phyloP scores from a whole-genome alignment of 1,140 invertebrate genomes.

The Papilio polyxenes region DNA sequence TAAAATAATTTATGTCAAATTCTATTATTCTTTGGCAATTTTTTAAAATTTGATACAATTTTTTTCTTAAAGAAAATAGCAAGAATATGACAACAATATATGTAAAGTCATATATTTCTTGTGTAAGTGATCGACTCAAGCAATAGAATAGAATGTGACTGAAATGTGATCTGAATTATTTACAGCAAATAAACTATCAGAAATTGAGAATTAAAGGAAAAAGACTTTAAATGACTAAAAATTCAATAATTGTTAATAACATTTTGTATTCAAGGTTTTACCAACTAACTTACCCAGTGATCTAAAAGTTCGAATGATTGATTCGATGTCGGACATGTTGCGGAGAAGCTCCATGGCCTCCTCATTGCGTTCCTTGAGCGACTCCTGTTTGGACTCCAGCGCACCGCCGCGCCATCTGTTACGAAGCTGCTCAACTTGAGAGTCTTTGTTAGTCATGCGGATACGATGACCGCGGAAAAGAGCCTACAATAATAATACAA shows the following conservation, averaged over 20 bases:
- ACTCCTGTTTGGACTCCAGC: slow-evolving; percentile 70
- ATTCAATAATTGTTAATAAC: no score
- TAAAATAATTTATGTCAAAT: slow-evolving; percentile 53
- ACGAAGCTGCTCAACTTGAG: slow-evolving; percentile 66
- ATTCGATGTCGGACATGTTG: slow-evolving; percentile 67
- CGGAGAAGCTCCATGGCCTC: slow-evolving; percentile 75
- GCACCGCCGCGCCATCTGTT: slow-evolving; percentile 78
- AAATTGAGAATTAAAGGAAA: no score
- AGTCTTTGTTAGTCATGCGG: slow-evolving; percentile 64
- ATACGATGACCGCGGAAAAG: slow-evolving; percentile 83
- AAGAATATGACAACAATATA: no score
- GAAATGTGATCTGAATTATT: no score
- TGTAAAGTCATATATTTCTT: no score
- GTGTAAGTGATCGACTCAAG: no score
- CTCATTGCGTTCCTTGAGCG: slow-evolving; percentile 73
- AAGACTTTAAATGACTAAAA: no score
- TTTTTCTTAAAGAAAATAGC: not conserved
- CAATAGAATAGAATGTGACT: no score
- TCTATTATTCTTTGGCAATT: no score
- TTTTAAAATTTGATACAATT: no score
- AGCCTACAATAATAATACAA: slow-evolving; percentile 65
- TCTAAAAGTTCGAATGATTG: slow-evolving; percentile 76
- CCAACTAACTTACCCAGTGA: slow-evolving; percentile 56
- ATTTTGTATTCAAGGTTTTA: no score
- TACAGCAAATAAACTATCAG: no score